phyloP scores from a whole-genome alignment of 2,797 vertebrate species.

The Limosa lapponica region DNA sequence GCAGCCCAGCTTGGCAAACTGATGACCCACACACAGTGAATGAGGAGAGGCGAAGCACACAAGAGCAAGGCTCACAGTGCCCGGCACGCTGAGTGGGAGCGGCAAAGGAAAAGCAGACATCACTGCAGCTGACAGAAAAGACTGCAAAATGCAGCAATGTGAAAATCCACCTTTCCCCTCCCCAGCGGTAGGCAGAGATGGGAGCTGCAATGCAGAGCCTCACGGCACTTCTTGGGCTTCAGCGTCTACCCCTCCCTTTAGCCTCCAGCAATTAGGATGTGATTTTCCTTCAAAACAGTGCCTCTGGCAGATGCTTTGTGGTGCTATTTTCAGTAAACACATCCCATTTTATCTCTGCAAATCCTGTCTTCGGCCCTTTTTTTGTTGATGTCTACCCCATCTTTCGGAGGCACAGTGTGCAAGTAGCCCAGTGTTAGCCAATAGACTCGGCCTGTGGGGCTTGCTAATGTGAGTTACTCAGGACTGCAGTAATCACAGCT shows the following conservation, averaged over 20 bases:
- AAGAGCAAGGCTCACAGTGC: background rate
- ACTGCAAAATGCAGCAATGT: background rate
- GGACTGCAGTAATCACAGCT: background rate
- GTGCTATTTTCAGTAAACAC: background rate
- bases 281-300: background rate
- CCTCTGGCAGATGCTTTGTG: background rate
- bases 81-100: accelerated
- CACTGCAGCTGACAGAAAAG: background rate
- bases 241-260: background rate
- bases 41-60: background rate
- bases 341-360: background rate
- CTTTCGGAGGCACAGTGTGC: background rate
- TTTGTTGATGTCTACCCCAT: background rate
- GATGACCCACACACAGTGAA: accelerated
- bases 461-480: background rate
- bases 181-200: accelerated
- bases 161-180: background rate
- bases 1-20: background rate
- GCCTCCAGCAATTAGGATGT: background rate
- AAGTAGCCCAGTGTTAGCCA: background rate
- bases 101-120: background rate
- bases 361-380: background rate
- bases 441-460: background rate
- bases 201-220: background rate
- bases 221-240: background rate